Evolutionary conservation across 1,140 invertebrate genomes (phyloP), one percentile per base, ranked within the genome.

Genomic region (Bombus soroeensis): DNA sequence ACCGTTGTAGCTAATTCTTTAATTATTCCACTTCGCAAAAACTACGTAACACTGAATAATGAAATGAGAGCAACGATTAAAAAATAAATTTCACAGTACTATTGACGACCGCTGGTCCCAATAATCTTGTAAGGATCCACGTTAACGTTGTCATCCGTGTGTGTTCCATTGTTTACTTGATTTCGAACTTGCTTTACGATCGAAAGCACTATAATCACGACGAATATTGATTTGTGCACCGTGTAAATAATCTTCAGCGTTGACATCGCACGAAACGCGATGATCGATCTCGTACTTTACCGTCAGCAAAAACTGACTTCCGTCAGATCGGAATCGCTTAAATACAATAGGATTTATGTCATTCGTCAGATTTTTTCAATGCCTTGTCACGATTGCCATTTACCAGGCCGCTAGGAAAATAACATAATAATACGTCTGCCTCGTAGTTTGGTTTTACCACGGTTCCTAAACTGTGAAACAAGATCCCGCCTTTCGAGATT

Each of bases 341-440:
- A 95, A 95, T 94, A 93, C 91, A 91, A 90, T 78, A 87, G 87
- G 86, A 95, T 92, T 93, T 91, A 94, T 95, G 94, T 92, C 94
- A 91, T 77, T 86, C 85, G 82, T 75, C 22, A 83, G 88, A 92
- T 93, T 92, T 92, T 93, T 93, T 88, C 80, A 87, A 82, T 62
- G 85, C 84, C 74, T 39, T 6, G 93, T 95, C 94, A 95, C 95
- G 94, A 95, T 93, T 94, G 89, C 81, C 88, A 95, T 95, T 93
- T 93, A 47, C n/a, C 62, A 34, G 6, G 34, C 77, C 39, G 68
- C 13, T n/a, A 70, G 70, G 71, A 43, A 76, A 73, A 74, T 82
- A 89, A 71, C 84, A 41, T 89, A 91, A 91, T 92, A 74, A 90
- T 75, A 83, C 74, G 75, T 3, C 28, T 70, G 25, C 10, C 3